A percentile compares a stretch with the other conserved stretches of the same genome.
Evolutionary conservation across 1,140 invertebrate genomes (phyloP).

Genomic region (Drosophila bipectinata): DNA sequence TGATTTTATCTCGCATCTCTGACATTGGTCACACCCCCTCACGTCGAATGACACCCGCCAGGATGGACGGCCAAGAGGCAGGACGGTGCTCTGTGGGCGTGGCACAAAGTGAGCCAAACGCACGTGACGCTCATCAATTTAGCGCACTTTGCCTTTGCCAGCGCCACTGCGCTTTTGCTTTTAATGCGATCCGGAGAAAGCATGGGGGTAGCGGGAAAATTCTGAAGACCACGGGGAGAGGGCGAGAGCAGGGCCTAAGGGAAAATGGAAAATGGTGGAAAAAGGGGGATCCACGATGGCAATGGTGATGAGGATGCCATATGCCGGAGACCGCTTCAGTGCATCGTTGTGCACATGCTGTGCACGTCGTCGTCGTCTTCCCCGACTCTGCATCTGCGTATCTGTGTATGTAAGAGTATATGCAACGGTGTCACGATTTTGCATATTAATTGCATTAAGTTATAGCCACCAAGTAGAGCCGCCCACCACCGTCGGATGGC

Average conservation of each 20-base stretch:
- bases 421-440: slow-evolving; percentile 77
- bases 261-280: slow-evolving; percentile 19
- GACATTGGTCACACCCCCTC: slow-evolving; percentile 28
- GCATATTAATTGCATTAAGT: slow-evolving; percentile 84
- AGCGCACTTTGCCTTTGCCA: slow-evolving; percentile 71
- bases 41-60: slow-evolving; percentile 49
- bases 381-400: slow-evolving; percentile 2
- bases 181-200: slow-evolving; percentile 65
- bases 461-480: slow-evolving; percentile 60
- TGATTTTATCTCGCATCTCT: slow-evolving; percentile 38
- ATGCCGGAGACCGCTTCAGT: slow-evolving; percentile 39
- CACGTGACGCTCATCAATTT: slow-evolving; percentile 83
- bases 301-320: slow-evolving; percentile 13
- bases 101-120: slow-evolving; percentile 66
- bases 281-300: slow-evolving; percentile 8
- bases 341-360: slow-evolving; percentile 70
- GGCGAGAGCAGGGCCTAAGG: slow-evolving; percentile 4
- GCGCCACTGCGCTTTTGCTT: slow-evolving; percentile 39
- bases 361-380: slow-evolving; percentile 50
- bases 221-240: slow-evolving; percentile 1
- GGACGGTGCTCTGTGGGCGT: slow-evolving; percentile 34
- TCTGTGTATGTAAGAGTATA: not conserved
- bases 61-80: slow-evolving; percentile 5
- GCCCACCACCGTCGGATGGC: slow-evolving; percentile 47
- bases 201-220: slow-evolving; percentile 7